Evolutionary conservation across 2,797 vertebrate genomes (phyloP), one percentile per base, ranked within the genome.

Genomic region (Chelon auratus): DNA sequence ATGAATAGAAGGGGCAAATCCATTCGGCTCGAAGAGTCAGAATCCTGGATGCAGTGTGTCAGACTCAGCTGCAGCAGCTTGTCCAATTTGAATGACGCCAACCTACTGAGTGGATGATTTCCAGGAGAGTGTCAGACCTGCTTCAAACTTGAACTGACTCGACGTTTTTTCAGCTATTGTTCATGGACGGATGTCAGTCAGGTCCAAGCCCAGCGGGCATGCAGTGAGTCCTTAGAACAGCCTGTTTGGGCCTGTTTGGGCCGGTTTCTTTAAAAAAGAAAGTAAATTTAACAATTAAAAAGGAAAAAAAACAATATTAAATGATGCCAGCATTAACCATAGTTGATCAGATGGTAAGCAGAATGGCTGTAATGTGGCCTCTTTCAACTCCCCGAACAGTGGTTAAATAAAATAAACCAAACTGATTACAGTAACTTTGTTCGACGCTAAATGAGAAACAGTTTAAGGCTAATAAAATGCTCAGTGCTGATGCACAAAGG

Each of bases 61-160:
- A 72, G 54, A 78, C 71, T 68, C 81, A 78, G 65, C 74, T 73
- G 59, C 78, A 66, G 57, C 70, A 68, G 75, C 69, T 83, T 47
- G 52, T 80, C 71, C 63, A 62, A 78, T 60, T 56, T 33, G 24
- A 76, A 72, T 77, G 79, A 86, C n/a, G 48, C 75, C 75, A 80
- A 66, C 67, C 48, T 11, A 42, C 65, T 7, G 56, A 85, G 62
- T 60, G 70, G 70, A 87, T 20, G 50, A 67, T 80, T 84, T 82
- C 57, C 73, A 83, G 77, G 60, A 66, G 62, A 52, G 76, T 51
- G 60, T 74, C 80, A 71, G 65, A 67, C 26, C 57, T 40, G 30
- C 70, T 73, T 62, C 62, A 68, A 65, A 77, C 65, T 47, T 66
- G 30, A 74, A 62, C 61, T 67, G 56, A 68, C 60, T 84, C 61